These are phyloP conservation scores for Aselliscus stoliczkanus DNA, from an alignment of 2,797 vertebrate species.

Conservation along the genomic window DNA sequence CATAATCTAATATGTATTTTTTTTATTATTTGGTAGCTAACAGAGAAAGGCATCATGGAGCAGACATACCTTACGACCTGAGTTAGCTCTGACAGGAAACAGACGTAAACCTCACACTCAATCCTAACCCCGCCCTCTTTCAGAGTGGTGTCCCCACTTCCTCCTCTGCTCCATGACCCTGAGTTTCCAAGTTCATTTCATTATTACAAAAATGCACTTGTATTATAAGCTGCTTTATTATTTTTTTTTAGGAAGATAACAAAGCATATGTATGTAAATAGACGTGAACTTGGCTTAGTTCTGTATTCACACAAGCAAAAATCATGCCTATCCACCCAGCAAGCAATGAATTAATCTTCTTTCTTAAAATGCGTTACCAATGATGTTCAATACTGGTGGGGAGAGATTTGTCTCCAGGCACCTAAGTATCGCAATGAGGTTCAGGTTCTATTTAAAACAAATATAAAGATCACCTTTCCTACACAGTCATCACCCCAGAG, in stretches of 20 bases:
- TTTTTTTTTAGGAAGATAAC: background rate
- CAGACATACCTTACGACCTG: background rate
- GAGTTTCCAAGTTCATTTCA: background rate
- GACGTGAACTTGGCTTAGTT: background rate
- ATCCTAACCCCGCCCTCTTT: too few species aligned
- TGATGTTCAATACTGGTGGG: background rate
- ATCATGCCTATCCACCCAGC: background rate
- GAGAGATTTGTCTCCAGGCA: background rate
- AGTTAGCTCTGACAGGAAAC: background rate
- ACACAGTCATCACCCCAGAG: fast-evolving
- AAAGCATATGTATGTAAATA: background rate
- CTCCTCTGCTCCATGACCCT: background rate
- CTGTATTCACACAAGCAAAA: background rate
- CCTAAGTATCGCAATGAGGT: fast-evolving
- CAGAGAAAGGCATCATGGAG: background rate
- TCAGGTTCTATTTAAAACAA: background rate
- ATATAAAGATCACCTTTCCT: too few species aligned
- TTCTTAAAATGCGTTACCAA: background rate
- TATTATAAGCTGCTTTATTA: background rate
- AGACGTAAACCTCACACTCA: fast-evolving
- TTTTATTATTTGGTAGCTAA: background rate
- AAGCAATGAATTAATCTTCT: background rate
- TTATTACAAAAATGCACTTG: background rate
- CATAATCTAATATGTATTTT: background rate
- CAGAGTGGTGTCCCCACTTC: background rate